Evolutionary conservation across 2,797 vertebrate genomes (phyloP), one percentile per base, ranked within the genome.

Genomic region (Silurus aristotelis): DNA sequence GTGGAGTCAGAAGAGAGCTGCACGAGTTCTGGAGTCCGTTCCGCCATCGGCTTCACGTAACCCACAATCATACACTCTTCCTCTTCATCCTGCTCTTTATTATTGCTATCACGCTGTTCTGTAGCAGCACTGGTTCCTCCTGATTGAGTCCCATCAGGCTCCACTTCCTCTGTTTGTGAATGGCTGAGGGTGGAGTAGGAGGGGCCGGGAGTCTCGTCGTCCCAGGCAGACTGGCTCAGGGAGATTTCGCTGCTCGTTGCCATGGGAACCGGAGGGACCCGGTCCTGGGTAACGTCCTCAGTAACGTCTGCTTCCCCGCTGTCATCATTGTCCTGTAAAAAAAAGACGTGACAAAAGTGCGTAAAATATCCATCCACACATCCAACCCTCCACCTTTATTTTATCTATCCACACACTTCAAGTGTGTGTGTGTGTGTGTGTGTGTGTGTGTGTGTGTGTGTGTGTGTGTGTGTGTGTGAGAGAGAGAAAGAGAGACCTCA

Each of bases 131-230:
- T 31, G 25, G 46, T 58, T 27, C 61, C 82, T 22, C 20, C 71
- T 56, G n/a, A 55, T 31, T 38, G 71, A 46, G 43, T 77, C 46
- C 20, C 83, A 1, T 66, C 76, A 55, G 85, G 90, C 66, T 77
- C 80, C 90, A 6, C 88, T 84, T 12, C 92, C 95, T 89, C 97
- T 9, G 90, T 63, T 63, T 89, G 91, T 56, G 90, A 88, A 60
- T 94, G 94, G 80, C 80, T 86, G 58, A 89, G 68, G 14, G 95
- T 94, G 43, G 97, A 98, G 83, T 98, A 99, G 0, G 98, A 99
- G 2, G 98, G 97, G 0, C 98, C 98, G 0, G 98, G 98, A 0
- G 97, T 99, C 94, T 99, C 98, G 82, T 99, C 98, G 67, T 99
- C 98, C 97, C 98, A 99, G 0, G 95, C 90, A 0, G 97, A 95